Conservation (phyloP, 2,113 vertebrate genomes). For the Camelus bactrianus region DNA sequence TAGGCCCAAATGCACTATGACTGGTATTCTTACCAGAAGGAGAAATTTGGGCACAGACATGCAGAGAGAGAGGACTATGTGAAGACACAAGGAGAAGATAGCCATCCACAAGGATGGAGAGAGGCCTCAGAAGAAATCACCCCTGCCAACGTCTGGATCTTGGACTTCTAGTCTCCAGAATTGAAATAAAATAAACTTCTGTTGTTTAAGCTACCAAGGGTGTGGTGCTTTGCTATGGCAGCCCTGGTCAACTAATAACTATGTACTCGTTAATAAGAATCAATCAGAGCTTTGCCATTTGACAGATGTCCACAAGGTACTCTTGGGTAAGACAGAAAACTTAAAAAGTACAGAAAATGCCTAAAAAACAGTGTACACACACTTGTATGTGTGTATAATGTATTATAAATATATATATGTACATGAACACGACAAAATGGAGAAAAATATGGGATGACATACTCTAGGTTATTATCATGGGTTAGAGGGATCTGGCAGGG, state of each 20-base stretch:
- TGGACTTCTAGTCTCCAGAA: background rate
- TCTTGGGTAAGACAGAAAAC: conserved; percentile 4
- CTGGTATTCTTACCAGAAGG: no score
- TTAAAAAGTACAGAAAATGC: background rate
- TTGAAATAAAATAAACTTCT: background rate
- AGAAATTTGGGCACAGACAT: no score
- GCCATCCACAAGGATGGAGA: background rate
- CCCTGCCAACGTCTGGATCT: background rate
- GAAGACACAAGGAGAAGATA: background rate
- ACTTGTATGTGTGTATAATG: background rate
- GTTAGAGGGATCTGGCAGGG: background rate
- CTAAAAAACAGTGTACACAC: background rate
- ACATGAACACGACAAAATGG: background rate
- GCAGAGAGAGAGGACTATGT: no score
- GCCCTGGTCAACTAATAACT: background rate
- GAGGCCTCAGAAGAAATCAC: background rate
- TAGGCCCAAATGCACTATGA: no score
- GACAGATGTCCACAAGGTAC: background rate
- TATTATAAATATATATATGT: background rate
- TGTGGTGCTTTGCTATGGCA: background rate
- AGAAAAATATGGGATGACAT: conserved; percentile 22
- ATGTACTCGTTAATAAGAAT: background rate
- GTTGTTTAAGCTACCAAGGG: background rate
- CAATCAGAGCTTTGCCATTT: background rate
- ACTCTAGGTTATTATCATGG: background rate